A percentile compares a stretch with the other conserved stretches of the same genome.
Evolutionary conservation across 2,888 invertebrate genomes (phyloP).

Genomic region (Lasioglossum calceatum): DNA sequence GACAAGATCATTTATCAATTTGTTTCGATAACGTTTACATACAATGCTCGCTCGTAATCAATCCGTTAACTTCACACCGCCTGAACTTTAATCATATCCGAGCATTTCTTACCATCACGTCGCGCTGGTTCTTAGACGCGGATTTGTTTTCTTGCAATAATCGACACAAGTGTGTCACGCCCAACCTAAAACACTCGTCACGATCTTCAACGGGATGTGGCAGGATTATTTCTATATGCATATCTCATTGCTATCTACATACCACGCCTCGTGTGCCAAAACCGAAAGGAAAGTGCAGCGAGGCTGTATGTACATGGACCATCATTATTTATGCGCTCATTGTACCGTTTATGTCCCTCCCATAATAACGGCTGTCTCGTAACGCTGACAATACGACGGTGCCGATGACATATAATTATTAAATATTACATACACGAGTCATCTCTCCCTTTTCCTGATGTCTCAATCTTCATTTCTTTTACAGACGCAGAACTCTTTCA

Average conservation of each 20-base stretch:
- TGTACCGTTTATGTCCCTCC: neutral
- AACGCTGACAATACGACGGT: neutral
- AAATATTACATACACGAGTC: neutral
- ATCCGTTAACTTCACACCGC: neutral
- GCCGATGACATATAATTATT: neutral
- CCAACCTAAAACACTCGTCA: neutral
- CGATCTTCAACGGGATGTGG: neutral
- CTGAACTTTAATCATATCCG: neutral
- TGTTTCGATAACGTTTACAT: slow-evolving; percentile 5
- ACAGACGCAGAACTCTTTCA: neutral
- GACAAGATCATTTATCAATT: neutral
- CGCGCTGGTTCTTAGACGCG: neutral
- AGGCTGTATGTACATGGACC: neutral
- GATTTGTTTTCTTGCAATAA: neutral
- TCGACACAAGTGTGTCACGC: neutral
- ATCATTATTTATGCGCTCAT: neutral
- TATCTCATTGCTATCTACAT: neutral
- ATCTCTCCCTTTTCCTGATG: neutral
- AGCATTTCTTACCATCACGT: neutral
- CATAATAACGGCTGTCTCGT: neutral
- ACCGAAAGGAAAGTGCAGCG: slow-evolving; percentile 2
- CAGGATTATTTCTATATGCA: neutral
- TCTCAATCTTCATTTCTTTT: neutral
- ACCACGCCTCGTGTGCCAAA: slow-evolving; percentile 6
- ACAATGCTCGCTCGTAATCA: neutral